These are phyloP conservation scores for Nasonovia ribisnigri DNA, from an alignment of 2,888 invertebrate species.

Conservation along the genomic window DNA sequence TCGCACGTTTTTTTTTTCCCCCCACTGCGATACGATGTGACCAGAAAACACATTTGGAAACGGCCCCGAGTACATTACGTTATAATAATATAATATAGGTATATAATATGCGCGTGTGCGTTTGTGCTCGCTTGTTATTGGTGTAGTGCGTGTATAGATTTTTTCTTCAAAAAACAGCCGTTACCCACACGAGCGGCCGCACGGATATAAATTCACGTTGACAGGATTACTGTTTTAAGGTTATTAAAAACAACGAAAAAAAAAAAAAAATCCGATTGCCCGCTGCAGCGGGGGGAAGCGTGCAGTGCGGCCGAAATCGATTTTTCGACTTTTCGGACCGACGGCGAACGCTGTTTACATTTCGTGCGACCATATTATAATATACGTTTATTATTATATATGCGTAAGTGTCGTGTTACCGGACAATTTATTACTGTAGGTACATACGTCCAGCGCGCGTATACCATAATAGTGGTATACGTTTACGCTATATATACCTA, in stretches of 20 bases:
- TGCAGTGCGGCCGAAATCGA: constrained; percentile 35
- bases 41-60: not conserved
- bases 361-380: not conserved
- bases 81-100: not conserved
- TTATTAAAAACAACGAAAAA: constrained; percentile 39
- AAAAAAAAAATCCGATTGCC: constrained; percentile 5
- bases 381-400: not conserved
- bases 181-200: not conserved
- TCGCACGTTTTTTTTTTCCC: not conserved
- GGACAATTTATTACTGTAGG: constrained; percentile 55
- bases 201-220: constrained; percentile 34
- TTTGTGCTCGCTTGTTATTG: not conserved
- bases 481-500: not conserved
- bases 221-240: constrained; percentile 46
- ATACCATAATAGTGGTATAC: not conserved
- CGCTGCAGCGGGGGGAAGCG: not conserved
- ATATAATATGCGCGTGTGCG: not conserved
- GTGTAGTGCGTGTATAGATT: not conserved
- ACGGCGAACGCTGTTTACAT: constrained; percentile 16
- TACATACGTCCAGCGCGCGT: not conserved
- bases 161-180: not conserved
- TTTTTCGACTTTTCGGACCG: constrained; percentile 31
- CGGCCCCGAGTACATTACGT: not conserved
- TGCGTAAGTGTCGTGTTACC: constrained; percentile 51
- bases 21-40: not conserved